Percentiles rank a stretch among this genome's conserved stretches.
phyloP scores from a whole-genome alignment of 2,888 invertebrate species.

The Lasioglossum marginatum region DNA sequence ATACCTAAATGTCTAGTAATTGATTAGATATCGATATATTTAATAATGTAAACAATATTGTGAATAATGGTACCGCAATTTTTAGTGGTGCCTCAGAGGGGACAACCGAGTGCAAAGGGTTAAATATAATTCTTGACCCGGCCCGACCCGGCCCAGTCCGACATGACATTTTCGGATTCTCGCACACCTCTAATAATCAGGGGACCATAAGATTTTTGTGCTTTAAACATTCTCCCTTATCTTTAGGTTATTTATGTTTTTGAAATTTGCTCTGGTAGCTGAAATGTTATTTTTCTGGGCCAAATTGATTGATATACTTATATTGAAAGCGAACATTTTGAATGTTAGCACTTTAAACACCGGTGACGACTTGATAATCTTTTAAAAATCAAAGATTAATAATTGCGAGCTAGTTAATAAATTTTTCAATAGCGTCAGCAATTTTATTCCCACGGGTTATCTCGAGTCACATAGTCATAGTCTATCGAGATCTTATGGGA shows the following conservation, averaged over 20 bases:
- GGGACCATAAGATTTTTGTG: conserved; percentile 29
- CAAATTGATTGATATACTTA: not conserved
- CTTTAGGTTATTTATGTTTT: not conserved
- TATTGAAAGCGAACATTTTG: not conserved
- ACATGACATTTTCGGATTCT: not conserved
- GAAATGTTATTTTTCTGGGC: not conserved
- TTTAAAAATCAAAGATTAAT: not conserved
- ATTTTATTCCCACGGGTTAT: not conserved
- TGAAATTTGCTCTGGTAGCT: not conserved
- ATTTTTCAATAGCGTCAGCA: too few relatives aligned
- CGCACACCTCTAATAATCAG: not conserved
- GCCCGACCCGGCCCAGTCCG: not conserved
- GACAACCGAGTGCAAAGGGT: too few relatives aligned
- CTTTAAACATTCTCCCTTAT: not conserved
- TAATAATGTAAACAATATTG: too few relatives aligned
- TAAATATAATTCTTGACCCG: not conserved
- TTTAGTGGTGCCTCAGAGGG: too few relatives aligned
- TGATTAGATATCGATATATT: too few relatives aligned
- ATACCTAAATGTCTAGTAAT: too few relatives aligned
- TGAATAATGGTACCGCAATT: too few relatives aligned
- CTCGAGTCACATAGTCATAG: not conserved
- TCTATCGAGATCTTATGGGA: not conserved
- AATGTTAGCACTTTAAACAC: not conserved
- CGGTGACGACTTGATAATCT: not conserved
- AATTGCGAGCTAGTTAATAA: too few relatives aligned